Conservation (phyloP, 2,888 invertebrate species). For the Clitarchus hookeri region DNA sequence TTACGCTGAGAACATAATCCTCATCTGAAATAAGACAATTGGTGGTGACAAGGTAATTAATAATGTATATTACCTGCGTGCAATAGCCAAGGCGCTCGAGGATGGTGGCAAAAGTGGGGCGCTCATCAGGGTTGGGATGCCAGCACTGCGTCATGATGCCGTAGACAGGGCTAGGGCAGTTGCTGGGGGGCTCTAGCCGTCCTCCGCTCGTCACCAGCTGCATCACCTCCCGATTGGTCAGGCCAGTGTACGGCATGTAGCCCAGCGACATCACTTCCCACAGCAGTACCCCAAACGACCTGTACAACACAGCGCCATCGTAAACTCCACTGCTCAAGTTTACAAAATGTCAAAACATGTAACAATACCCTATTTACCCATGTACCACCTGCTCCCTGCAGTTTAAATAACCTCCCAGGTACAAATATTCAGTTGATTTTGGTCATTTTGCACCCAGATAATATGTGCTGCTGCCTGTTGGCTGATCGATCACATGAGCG, state of each 20-base stretch:
- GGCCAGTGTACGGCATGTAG: constrained; percentile 96
- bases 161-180: constrained; percentile 72
- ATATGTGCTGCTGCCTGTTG: no score
- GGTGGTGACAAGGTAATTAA: constrained; percentile 27
- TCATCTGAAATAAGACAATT: no score
- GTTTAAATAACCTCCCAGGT: no score
- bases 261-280: constrained; percentile 96
- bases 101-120: constrained; percentile 83
- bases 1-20: no score
- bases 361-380: no score
- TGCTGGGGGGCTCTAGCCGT: constrained; percentile 79
- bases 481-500: no score
- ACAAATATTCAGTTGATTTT: no score
- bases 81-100: constrained; percentile 83
- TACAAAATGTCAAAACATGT: no score
- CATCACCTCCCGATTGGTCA: constrained; percentile 96
- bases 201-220: constrained; percentile 93
- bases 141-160: constrained; percentile 95
- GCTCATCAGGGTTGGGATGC: constrained; percentile 84
- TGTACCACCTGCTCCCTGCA: no score
- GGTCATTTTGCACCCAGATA: no score
- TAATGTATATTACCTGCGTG: constrained; percentile 64
- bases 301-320: constrained; percentile 49
- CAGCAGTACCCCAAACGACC: constrained; percentile 88
- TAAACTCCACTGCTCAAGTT: no score